Evolutionary conservation across 2,797 vertebrate genomes (phyloP).

Genomic region (Acropternis orthonyx): DNA sequence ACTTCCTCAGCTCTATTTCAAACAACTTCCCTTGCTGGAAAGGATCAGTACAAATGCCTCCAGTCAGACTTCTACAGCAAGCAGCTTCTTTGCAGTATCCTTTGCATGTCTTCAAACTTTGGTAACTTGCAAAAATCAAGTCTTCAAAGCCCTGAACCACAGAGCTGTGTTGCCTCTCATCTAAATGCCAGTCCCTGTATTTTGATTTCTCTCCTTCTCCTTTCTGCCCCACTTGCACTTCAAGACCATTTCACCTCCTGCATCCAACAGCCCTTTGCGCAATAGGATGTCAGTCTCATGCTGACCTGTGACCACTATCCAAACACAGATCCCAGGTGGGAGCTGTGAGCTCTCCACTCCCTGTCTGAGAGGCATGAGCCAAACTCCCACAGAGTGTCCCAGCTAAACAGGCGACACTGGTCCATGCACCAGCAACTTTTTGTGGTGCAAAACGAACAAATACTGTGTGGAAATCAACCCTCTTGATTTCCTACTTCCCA

Average conservation of each 20-base stretch:
- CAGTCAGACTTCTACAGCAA: background rate
- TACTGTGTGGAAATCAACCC: rapidly evolving
- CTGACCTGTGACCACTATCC: background rate
- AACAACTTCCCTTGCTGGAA: background rate
- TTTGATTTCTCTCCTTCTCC: background rate
- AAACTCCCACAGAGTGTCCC: rapidly evolving
- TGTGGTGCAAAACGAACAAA: background rate
- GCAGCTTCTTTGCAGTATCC: background rate
- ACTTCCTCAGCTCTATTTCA: background rate
- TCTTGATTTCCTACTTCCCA: background rate
- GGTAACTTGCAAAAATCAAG: background rate
- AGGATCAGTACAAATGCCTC: background rate
- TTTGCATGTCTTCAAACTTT: background rate
- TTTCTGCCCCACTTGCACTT: background rate
- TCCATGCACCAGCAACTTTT: rapidly evolving
- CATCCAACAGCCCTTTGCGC: background rate
- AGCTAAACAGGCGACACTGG: background rate
- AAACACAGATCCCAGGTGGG: background rate
- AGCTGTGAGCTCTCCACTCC: background rate
- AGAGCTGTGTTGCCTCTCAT: background rate
- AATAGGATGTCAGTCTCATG: rapidly evolving
- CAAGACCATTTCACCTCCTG: background rate
- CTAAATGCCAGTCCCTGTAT: background rate
- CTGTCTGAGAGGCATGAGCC: background rate
- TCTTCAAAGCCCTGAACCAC: background rate